Evolutionary conservation across 2,113 vertebrate species (phyloP).

Genomic region (Psittacara wagleri): DNA sequence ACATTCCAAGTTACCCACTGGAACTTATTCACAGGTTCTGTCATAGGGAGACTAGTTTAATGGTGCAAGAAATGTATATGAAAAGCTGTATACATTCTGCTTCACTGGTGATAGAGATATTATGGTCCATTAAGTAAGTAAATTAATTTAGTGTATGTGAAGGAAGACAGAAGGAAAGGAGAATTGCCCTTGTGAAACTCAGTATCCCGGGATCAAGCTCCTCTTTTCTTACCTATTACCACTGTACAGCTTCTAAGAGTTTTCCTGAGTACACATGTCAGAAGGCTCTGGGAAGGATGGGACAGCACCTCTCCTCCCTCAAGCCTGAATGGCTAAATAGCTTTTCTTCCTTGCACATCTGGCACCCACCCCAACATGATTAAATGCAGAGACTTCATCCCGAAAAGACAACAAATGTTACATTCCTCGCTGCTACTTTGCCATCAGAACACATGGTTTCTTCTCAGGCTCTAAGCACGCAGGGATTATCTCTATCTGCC

Average conservation of each 20-base stretch:
- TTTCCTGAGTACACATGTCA: background rate
- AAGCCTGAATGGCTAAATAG: accelerated
- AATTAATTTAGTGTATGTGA: constrained; percentile 23
- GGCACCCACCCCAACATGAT: background rate
- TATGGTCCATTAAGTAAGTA: constrained; percentile 12
- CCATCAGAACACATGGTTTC: background rate
- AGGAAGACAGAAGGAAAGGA: background rate
- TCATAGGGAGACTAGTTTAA: constrained; percentile 11
- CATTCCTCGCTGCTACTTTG: background rate
- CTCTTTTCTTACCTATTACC: background rate
- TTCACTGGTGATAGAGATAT: background rate
- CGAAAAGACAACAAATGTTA: no score
- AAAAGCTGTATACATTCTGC: constrained; percentile 16
- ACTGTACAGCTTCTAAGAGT: background rate
- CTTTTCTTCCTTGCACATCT: background rate
- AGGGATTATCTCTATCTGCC: background rate
- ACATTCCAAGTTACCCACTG: background rate
- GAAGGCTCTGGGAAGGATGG: background rate
- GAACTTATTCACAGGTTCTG: background rate
- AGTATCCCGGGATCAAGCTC: background rate
- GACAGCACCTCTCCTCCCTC: background rate
- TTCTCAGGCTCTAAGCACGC: background rate
- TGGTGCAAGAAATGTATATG: constrained; percentile 12
- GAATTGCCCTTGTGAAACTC: background rate
- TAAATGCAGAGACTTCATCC: background rate